phyloP scores from a whole-genome alignment of 2,797 vertebrate genomes.

The Phalloptychus januarius region DNA sequence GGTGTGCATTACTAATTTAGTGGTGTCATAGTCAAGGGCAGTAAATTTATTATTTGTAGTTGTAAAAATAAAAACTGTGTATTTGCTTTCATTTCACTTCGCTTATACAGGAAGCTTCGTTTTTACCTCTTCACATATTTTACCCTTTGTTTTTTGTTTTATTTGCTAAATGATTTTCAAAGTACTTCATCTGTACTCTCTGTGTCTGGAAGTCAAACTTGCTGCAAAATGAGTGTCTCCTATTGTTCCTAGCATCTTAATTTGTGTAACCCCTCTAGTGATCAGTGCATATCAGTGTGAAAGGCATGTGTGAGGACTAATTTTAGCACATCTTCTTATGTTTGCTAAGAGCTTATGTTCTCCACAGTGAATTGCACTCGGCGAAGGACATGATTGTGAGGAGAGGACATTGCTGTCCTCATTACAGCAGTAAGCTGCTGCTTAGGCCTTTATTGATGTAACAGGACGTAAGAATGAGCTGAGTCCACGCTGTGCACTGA shows the following conservation, averaged over 20 bases:
- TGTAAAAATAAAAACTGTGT: no score
- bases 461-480: constrained; percentile 62
- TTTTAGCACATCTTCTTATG: constrained; percentile 60
- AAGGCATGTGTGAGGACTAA: constrained; percentile 61
- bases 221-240: background rate
- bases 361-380: constrained; percentile 55
- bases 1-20: background rate
- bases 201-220: constrained; percentile 4
- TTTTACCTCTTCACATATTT: background rate
- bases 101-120: background rate
- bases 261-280: constrained; percentile 15
- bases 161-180: background rate
- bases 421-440: constrained; percentile 66
- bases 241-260: constrained; percentile 6
- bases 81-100: background rate
- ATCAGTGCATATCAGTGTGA: constrained; percentile 28
- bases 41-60: background rate
- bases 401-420: constrained; percentile 65
- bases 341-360: constrained; percentile 53
- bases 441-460: constrained; percentile 71
- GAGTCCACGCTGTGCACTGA: constrained; percentile 39
- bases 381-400: constrained; percentile 55
- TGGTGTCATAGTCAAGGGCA: background rate
- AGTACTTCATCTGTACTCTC: background rate
- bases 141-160: background rate